These are phyloP conservation scores for Oenanthe melanoleuca DNA, from an alignment of 2,113 vertebrate genomes.

Conservation along the genomic window DNA sequence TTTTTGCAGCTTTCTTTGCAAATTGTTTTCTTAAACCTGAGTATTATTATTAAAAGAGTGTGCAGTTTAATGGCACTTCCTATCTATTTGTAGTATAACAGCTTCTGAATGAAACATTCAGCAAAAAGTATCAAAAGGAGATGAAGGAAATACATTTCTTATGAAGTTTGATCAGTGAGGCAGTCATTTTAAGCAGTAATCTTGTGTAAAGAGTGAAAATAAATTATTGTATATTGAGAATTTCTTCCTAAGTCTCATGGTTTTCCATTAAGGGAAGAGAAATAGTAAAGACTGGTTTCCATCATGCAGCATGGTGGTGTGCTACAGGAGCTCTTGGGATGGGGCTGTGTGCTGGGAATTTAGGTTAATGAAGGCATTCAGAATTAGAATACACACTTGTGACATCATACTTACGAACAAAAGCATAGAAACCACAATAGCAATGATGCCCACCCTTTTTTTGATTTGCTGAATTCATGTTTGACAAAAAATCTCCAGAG, in stretches of 20 bases:
- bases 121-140: neutral
- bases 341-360: neutral
- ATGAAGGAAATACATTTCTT: neutral
- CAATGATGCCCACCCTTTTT: rapidly evolving
- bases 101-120: neutral
- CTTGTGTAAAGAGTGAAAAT: neutral
- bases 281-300: neutral
- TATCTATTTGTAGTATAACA: neutral
- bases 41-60: neutral
- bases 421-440: neutral
- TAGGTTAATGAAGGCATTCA: neutral
- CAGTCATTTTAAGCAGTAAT: neutral
- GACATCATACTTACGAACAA: neutral
- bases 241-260: neutral
- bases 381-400: neutral
- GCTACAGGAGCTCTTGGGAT: neutral
- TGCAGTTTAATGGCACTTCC: neutral
- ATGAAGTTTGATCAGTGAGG: neutral
- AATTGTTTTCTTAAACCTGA: neutral
- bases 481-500: neutral
- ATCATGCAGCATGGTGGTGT: neutral
- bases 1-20: neutral
- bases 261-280: neutral
- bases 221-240: neutral
- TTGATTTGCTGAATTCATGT: neutral